Evolutionary conservation across 53 echinoderm and acorn worm species (phyloP).

Genomic region (Apostichopus leukothele): DNA sequence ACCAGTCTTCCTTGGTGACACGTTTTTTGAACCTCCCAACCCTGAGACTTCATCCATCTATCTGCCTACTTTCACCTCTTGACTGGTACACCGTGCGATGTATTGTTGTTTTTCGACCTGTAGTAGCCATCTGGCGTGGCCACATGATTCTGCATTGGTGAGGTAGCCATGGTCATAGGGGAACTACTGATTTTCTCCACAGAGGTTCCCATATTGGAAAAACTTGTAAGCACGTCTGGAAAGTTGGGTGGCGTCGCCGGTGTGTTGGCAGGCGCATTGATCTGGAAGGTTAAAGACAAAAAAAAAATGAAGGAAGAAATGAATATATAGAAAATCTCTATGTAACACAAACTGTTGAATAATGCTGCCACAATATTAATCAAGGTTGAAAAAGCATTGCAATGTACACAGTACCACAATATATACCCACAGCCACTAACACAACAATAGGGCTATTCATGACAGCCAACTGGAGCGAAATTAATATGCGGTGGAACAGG

Average conservation of each 20-base stretch:
- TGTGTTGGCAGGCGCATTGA: slow-evolving; percentile 96
- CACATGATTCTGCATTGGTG: slow-evolving; percentile 68
- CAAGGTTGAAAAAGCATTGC: no score
- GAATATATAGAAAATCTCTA: no score
- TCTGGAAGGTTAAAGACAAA: slow-evolving; percentile 38
- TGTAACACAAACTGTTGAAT: no score
- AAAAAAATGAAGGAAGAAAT: no score
- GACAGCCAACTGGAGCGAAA: no score
- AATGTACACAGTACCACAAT: no score
- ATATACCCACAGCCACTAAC: no score
- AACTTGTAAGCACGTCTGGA: slow-evolving; percentile 92
- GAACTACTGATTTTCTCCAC: slow-evolving; percentile 81
- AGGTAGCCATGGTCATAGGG: slow-evolving; percentile 80
- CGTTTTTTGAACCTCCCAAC: neutral
- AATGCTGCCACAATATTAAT: no score
- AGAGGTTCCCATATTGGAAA: slow-evolving; percentile 85
- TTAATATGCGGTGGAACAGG: no score
- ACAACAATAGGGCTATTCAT: no score
- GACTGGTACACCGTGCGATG: slow-evolving; percentile 64
- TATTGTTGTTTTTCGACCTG: slow-evolving; percentile 69
- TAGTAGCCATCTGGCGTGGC: slow-evolving; percentile 52
- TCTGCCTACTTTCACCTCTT: slow-evolving; percentile 67
- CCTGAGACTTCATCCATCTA: slow-evolving; percentile 16
- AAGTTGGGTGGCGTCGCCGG: slow-evolving; percentile 99
- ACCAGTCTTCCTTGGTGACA: neutral